These are phyloP conservation scores for Grallaria varia DNA, from an alignment of 2,113 vertebrate genomes.

Conservation along the genomic window DNA sequence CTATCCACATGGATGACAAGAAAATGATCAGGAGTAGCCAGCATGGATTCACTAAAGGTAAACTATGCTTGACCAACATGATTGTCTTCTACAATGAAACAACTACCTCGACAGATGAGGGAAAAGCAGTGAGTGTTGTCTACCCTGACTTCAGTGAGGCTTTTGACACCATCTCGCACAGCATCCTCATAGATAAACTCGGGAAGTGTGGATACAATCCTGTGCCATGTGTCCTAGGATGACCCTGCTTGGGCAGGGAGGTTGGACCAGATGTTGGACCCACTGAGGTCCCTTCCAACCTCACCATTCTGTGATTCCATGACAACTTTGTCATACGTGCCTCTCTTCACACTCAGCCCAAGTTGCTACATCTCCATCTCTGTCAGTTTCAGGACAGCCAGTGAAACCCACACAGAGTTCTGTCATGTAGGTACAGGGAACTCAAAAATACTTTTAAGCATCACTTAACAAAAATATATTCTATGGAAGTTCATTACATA, in stretches of 20 bases:
- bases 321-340: fast-evolving
- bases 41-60: background rate
- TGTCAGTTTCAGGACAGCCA: background rate
- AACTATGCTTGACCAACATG: too few relatives aligned
- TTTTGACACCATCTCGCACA: background rate
- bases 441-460: background rate
- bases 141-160: background rate
- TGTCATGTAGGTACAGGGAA: background rate
- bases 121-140: background rate
- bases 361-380: background rate
- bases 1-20: background rate
- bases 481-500: background rate
- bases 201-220: background rate
- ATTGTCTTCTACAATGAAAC: background rate
- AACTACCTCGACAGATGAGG: background rate
- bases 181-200: background rate
- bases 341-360: background rate
- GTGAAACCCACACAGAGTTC: background rate
- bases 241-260: background rate
- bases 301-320: background rate
- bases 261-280: background rate
- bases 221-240: background rate
- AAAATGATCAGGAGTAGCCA: background rate
- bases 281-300: background rate
- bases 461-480: background rate